Evolutionary conservation across 2,797 vertebrate genomes (phyloP).

Genomic region (Acrocephalus scirpaceus): DNA sequence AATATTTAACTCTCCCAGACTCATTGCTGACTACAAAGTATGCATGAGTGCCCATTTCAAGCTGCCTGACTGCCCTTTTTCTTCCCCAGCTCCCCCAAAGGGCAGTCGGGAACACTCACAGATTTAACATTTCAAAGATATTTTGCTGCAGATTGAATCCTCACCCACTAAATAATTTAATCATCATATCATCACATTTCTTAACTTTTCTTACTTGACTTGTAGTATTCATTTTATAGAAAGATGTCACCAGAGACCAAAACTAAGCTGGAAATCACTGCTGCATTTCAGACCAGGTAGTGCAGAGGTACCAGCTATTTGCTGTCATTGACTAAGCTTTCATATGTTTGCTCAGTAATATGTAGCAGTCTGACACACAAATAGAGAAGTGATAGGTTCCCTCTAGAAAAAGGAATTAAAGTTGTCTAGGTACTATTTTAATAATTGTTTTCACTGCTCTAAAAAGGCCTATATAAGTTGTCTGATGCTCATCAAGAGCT

Average conservation of each 20-base stretch:
- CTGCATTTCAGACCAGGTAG: neutral
- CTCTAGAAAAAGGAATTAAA: neutral
- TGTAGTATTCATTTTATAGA: neutral
- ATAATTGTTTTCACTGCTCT: neutral
- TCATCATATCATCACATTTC: neutral
- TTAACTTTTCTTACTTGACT: neutral
- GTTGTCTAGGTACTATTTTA: neutral
- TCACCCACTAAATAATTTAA: neutral
- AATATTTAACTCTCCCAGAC: constrained; percentile 17
- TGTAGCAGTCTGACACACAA: neutral
- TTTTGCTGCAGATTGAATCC: neutral
- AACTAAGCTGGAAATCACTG: neutral
- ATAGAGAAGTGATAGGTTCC: neutral
- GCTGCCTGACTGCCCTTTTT: neutral
- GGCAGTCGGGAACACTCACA: neutral
- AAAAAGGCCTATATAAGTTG: neutral
- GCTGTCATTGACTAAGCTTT: neutral
- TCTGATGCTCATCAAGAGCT: neutral
- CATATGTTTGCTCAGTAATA: neutral
- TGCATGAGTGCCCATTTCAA: neutral
- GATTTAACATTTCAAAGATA: neutral
- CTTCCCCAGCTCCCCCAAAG: neutral
- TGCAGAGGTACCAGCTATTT: neutral
- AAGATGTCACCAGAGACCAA: neutral
- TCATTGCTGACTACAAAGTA: neutral